Evolutionary conservation across 1,140 invertebrate genomes (phyloP).

Genomic region (Camponotus pennsylvanicus): DNA sequence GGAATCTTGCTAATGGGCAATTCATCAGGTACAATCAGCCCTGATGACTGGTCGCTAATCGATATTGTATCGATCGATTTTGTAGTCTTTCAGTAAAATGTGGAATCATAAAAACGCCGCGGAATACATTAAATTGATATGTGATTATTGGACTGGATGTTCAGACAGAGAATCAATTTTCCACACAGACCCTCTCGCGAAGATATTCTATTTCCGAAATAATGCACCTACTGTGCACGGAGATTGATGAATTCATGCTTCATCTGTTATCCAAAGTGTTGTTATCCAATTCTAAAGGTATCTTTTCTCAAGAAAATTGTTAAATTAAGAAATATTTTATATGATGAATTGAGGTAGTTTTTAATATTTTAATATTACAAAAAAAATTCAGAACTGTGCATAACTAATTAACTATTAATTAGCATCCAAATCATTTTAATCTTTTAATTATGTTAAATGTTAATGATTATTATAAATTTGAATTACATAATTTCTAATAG

Average conservation of each 20-base stretch:
- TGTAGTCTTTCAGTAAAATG: conserved; percentile 19
- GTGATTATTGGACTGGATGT: conserved; percentile 50
- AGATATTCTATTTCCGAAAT: conserved; percentile 22
- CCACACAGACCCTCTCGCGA: conserved; percentile 5
- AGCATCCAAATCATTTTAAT: neutral
- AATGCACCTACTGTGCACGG: neutral
- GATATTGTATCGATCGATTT: conserved; percentile 23
- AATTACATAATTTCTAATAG: neutral
- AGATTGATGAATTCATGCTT: conserved; percentile 61
- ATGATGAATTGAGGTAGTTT: neutral
- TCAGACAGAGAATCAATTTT: conserved; percentile 64
- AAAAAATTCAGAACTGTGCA: neutral
- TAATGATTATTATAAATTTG: neutral
- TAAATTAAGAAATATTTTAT: neutral
- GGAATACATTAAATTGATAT: neutral
- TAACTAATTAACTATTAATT: neutral
- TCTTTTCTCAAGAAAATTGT: neutral
- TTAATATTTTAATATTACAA: neutral
- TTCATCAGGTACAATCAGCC: neutral
- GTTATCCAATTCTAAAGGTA: no score
- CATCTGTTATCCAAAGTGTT: conserved; percentile 37
- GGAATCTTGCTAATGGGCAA: conserved; percentile 32
- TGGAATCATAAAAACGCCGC: conserved; percentile 32
- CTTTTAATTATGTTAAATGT: neutral
- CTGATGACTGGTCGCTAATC: conserved; percentile 40